A percentile compares a stretch with the other conserved stretches of the same genome.
Conservation (phyloP, 2,113 vertebrate species). For the Bufo gargarizans region DNA sequence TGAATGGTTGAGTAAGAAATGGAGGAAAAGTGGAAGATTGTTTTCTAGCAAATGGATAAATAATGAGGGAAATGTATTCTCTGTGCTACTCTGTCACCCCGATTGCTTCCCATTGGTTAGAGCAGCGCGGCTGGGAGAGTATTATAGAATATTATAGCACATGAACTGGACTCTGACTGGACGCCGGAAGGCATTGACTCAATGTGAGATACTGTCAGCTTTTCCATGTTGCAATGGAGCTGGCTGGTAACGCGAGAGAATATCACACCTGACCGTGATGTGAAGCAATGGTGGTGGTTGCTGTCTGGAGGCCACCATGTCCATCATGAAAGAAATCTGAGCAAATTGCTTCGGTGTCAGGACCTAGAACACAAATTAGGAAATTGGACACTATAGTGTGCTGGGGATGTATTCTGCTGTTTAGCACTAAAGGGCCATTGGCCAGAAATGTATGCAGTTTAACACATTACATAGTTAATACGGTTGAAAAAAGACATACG, state of each 20-base stretch:
- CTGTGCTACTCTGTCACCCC: not conserved
- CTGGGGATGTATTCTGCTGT: too few relatives aligned
- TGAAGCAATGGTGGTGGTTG: not conserved
- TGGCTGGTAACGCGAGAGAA: not conserved
- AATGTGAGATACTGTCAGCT: not conserved
- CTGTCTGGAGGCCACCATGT: not conserved
- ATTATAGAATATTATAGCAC: not conserved
- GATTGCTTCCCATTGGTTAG: not conserved
- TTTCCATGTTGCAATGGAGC: not conserved
- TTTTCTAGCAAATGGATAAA: not conserved
- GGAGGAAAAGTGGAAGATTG: not conserved
- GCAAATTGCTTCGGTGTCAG: not conserved
- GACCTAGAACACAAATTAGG: too few relatives aligned
- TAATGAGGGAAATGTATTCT: not conserved
- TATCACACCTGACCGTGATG: not conserved
- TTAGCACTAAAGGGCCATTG: too few relatives aligned
- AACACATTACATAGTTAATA: too few relatives aligned
- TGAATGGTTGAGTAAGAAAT: not conserved
- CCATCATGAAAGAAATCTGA: not conserved
- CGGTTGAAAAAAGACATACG: too few relatives aligned
- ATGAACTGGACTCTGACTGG: not conserved
- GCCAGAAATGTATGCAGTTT: too few relatives aligned
- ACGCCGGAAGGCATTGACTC: not conserved
- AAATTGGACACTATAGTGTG: too few relatives aligned
- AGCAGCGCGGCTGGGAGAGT: not conserved